Conservation (phyloP, 2,113 vertebrate species). For the Petrocephalus microphthalmus region DNA sequence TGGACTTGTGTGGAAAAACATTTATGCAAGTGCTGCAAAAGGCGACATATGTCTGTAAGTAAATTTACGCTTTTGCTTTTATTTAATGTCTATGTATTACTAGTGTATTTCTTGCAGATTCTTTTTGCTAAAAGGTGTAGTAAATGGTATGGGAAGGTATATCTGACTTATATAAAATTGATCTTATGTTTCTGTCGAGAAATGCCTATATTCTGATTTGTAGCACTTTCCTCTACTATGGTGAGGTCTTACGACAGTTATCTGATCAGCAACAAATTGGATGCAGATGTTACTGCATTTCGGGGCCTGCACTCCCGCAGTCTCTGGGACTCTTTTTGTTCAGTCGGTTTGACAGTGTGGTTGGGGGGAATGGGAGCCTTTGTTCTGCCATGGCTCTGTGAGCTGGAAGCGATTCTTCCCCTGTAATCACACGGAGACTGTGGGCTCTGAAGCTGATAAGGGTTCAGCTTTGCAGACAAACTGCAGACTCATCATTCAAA, state of each 20-base stretch:
- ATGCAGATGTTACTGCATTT: constrained; percentile 1
- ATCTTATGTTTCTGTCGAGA: not conserved
- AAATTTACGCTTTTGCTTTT: not conserved
- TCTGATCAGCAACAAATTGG: not conserved
- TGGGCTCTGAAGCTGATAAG: not conserved
- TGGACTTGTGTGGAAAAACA: not conserved
- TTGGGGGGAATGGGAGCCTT: not conserved
- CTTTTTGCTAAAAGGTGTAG: not conserved
- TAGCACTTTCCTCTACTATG: not conserved
- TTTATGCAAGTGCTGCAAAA: not conserved
- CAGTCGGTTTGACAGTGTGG: not conserved
- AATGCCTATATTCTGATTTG: not conserved
- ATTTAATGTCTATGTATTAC: not conserved
- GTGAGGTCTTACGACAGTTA: not conserved
- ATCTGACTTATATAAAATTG: not conserved
- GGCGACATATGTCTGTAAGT: not conserved
- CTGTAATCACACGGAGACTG: constrained; percentile 4
- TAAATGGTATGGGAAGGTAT: not conserved
- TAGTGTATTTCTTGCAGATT: not conserved
- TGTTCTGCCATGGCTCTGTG: not conserved
- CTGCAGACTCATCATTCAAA: not conserved
- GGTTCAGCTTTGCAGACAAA: not conserved
- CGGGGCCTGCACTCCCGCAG: not conserved
- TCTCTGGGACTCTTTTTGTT: not conserved
- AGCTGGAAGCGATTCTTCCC: not conserved